Evolutionary conservation across 2,113 vertebrate species (phyloP).

Genomic region (Corythoichthys haematopterus): DNA sequence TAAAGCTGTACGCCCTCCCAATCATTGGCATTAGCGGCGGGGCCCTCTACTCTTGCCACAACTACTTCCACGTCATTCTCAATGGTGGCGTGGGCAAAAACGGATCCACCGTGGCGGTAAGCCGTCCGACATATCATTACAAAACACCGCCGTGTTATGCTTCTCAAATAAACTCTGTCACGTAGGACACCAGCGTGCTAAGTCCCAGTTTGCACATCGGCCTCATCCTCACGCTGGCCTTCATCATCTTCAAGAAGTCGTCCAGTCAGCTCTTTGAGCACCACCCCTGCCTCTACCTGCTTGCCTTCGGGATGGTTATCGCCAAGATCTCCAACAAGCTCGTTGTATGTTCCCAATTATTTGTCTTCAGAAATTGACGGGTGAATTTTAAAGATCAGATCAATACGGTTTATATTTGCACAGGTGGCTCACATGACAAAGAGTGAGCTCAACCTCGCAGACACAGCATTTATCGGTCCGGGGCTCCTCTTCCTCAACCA

Average conservation of each 20-base stretch:
- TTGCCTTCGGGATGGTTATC: constrained; percentile 89
- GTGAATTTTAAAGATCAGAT: neutral
- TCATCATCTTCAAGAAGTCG: constrained; percentile 96
- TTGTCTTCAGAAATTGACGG: neutral
- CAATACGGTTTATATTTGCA: neutral
- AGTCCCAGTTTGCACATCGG: constrained; percentile 89
- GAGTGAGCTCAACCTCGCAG: constrained; percentile 89
- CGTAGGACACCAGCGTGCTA: constrained; percentile 93
- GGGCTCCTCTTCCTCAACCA: constrained; percentile 94
- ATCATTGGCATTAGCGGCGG: constrained; percentile 84
- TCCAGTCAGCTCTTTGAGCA: constrained; percentile 85
- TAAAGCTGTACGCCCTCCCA: constrained; percentile 80
- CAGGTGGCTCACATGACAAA: constrained; percentile 96
- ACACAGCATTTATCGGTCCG: constrained; percentile 91
- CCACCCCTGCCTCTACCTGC: constrained; percentile 88
- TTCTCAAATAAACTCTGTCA: too few relatives aligned
- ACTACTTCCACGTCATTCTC: constrained; percentile 92
- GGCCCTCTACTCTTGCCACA: constrained; percentile 83
- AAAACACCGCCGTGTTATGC: neutral
- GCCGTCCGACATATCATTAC: constrained; percentile 18
- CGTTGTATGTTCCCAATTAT: constrained; percentile 76
- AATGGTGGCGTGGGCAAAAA: constrained; percentile 94
- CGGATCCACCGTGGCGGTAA: constrained; percentile 94
- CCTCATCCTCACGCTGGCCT: constrained; percentile 82
- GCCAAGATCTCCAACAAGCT: constrained; percentile 94